These are phyloP conservation scores for Scaptomyza tumidula DNA, from an alignment of 2,888 invertebrate genomes.

Conservation along the genomic window DNA sequence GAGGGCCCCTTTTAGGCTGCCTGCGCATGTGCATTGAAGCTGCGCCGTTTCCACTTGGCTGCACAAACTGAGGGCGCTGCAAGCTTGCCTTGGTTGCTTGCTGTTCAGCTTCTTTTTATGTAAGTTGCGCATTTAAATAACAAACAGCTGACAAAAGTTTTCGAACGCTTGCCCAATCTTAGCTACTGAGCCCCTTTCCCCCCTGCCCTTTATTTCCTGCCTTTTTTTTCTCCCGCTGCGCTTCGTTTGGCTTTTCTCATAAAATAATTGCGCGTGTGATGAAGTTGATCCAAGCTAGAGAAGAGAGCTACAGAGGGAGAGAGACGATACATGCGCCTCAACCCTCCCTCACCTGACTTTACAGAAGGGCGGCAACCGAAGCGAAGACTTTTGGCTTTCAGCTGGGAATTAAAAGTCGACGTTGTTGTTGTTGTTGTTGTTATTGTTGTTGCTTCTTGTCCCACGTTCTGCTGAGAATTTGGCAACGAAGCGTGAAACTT, in stretches of 20 bases:
- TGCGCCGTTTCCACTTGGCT: constrained; percentile 73
- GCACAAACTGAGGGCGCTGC: constrained; percentile 50
- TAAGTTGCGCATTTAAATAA: constrained; percentile 77
- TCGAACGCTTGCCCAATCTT: constrained; percentile 66
- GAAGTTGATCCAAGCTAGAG: constrained; percentile 52
- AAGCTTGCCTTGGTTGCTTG: constrained; percentile 11
- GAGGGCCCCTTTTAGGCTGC: constrained; percentile 42
- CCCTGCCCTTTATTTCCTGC: background rate
- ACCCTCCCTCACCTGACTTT: constrained; percentile 3
- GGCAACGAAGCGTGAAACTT: constrained; percentile 79
- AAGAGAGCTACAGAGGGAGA: background rate
- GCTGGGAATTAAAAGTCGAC: constrained; percentile 59
- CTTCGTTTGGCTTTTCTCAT: constrained; percentile 74
- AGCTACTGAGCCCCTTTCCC: background rate
- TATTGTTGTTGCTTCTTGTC: constrained; percentile 28
- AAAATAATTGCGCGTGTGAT: constrained; percentile 79
- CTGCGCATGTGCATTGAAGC: constrained; percentile 75
- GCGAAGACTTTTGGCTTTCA: constrained; percentile 65
- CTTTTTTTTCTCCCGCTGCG: constrained; percentile 46
- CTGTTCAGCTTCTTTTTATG: constrained; percentile 36
- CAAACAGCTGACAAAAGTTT: constrained; percentile 75
- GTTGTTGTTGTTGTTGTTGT: constrained; percentile 22
- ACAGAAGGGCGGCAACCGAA: constrained; percentile 36
- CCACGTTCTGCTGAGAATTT: constrained; percentile 74
- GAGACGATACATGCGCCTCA: background rate